Percentiles rank a stretch among this genome's conserved stretches.
Conservation (phyloP, 1,140 invertebrate genomes). For the Drosophila rhopaloa region DNA sequence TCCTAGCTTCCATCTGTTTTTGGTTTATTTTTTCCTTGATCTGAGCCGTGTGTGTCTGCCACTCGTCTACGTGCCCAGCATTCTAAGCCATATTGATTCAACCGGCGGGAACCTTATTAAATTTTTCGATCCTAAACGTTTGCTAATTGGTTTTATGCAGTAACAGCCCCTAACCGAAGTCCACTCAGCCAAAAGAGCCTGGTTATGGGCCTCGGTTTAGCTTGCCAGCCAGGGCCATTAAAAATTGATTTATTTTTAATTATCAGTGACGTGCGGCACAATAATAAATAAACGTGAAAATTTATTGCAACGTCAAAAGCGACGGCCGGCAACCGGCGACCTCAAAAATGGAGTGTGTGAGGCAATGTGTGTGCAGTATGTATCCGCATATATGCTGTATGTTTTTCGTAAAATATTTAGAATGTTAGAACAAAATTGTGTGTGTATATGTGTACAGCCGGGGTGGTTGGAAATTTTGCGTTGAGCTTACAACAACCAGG, state of each 20-base stretch:
- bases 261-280: conserved; percentile 81
- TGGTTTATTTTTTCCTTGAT: conserved; percentile 28
- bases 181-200: conserved; percentile 44
- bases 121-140: conserved; percentile 53
- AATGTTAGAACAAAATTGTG: conserved; percentile 24
- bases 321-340: conserved; percentile 40
- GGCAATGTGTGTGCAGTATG: not conserved
- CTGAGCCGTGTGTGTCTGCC: conserved; percentile 41
- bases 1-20: conserved; percentile 31
- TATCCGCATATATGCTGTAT: conserved; percentile 11
- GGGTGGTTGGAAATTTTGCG: not conserved
- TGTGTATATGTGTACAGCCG: not conserved
- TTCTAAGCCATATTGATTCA: conserved; percentile 27
- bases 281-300: conserved; percentile 81
- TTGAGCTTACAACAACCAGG: not conserved
- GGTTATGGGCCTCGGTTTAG: conserved; percentile 30
- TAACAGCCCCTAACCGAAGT: conserved; percentile 37
- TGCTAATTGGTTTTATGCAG: conserved; percentile 69
- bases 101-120: conserved; percentile 45
- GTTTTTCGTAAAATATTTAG: conserved; percentile 62
- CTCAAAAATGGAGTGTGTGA: conserved; percentile 63
- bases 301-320: conserved; percentile 80
- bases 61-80: conserved; percentile 63
- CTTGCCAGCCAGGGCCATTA: conserved; percentile 58
- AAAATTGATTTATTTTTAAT: conserved; percentile 84